phyloP scores from a whole-genome alignment of 2,888 invertebrate species.

The Formica aserva region DNA sequence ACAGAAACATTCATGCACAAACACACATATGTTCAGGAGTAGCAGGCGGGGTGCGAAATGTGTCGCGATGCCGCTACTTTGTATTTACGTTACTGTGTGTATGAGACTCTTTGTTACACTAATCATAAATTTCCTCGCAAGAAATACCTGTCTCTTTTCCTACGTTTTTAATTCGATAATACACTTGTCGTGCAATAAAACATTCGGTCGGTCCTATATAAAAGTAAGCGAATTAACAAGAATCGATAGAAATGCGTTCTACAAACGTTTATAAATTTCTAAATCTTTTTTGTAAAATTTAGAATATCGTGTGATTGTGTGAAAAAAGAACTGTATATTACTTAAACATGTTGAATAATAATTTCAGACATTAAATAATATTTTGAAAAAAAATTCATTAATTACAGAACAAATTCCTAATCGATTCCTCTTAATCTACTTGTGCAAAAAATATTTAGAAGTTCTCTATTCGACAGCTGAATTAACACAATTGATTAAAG shows the following conservation, averaged over 20 bases:
- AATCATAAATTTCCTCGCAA: conserved; percentile 36
- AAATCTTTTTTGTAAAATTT: background rate
- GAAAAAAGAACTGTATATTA: background rate
- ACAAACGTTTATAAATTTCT: background rate
- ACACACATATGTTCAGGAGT: conserved; percentile 36
- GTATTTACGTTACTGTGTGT: conserved; percentile 41
- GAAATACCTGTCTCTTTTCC: conserved; percentile 53
- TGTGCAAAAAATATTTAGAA: conserved; percentile 41
- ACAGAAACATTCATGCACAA: conserved; percentile 22
- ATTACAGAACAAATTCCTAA: background rate
- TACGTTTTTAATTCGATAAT: conserved; percentile 44
- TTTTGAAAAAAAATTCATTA: background rate
- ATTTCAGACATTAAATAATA: background rate
- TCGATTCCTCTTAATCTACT: conserved; percentile 36
- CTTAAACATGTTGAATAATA: background rate
- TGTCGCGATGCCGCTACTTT: conserved; percentile 65
- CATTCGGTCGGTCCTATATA: conserved; percentile 9
- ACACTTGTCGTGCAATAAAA: background rate
- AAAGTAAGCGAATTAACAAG: conserved; percentile 20
- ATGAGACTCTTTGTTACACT: conserved; percentile 33
- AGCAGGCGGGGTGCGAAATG: conserved; percentile 64
- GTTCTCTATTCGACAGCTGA: background rate
- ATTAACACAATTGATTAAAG: background rate
- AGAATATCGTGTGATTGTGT: background rate
- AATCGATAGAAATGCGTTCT: conserved; percentile 21